Percentiles rank a stretch among this genome's conserved stretches.
Evolutionary conservation across 2,113 vertebrate species (phyloP).

Genomic region (Pipra filicauda): DNA sequence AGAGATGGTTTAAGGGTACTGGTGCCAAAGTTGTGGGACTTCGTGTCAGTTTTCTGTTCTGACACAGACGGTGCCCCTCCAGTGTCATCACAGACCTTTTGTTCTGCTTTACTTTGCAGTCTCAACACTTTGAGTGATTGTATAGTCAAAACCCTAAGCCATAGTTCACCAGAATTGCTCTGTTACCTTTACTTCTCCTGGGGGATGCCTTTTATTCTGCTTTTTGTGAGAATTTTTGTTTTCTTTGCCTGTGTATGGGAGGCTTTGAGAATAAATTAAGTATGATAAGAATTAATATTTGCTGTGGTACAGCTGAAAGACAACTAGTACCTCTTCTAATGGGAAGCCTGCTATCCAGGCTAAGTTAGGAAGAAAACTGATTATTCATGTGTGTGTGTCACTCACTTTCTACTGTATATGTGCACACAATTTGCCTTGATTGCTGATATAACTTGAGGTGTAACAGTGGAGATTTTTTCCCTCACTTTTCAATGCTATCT

Average conservation of each 20-base stretch:
- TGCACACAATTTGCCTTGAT: not conserved
- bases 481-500: not conserved
- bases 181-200: not conserved
- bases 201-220: not conserved
- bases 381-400: not conserved
- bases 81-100: not conserved
- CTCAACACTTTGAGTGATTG: not conserved
- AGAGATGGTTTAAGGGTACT: not conserved
- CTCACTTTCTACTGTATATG: fast-evolving
- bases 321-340: not conserved
- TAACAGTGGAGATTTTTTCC: not conserved
- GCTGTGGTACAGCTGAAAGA: not conserved
- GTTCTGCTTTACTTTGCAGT: not conserved
- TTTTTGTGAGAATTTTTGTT: not conserved
- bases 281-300: not conserved
- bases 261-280: not conserved
- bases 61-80: fast-evolving
- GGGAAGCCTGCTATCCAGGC: not conserved
- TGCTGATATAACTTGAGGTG: not conserved
- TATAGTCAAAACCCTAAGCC: not conserved
- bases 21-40: not conserved
- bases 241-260: not conserved
- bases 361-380: not conserved
- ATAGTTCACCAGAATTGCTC: not conserved
- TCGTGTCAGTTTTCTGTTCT: not conserved